Base-by-base conservation (phyloP, 2,888 invertebrate genomes). In the Sphecodes monilicornis region DNA sequence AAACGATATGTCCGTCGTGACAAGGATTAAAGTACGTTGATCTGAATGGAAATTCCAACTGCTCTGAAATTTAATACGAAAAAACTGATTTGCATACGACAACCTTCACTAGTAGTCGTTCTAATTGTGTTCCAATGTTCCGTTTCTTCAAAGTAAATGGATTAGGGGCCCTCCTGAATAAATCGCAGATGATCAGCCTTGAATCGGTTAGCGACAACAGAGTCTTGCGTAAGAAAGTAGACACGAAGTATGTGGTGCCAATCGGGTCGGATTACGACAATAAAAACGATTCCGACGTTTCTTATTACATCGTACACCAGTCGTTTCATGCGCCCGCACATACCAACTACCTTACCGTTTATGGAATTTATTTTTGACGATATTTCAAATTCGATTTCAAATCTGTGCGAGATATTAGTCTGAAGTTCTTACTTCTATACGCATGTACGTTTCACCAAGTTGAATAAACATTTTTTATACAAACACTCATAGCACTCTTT, bases 201-300 rank as follows among this genome's bases (percentile, higher is more conserved):
- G 89, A 81, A 84, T 73, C 82, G 78, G 84, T 81, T 79, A 75
- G 66, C 70, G 78, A 41, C 64, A 75, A 76, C 76, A 46, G 46
- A 82, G 82, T 66, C 79, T 89, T 89, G 72, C 85, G 82, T 80
- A 88, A 89, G 81, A 84, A 84, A 78, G 41, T 75, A 16, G 70
- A 78, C 29, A 41, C 70, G 29, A 29, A 36, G 66, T 46, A 82
- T 32, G 75, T 75, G 72, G 78, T 83, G 88, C 75, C 85, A 88
- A 88, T 80, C 78, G 69, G 84, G 73, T 85, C 77, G 73, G 60
- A 60, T 84, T 85, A 83, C 85, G 74, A 79, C 83, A 82, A 84
- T 85, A 82, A 80, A 80, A 78, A 70, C 66, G 46, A 70, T 75
- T 72, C 54, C 22, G 43, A 78, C 68, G 36, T 39, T 70, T 43